Conservation (phyloP, 2,113 vertebrate genomes). For the Phrynosoma blainvillii region DNA sequence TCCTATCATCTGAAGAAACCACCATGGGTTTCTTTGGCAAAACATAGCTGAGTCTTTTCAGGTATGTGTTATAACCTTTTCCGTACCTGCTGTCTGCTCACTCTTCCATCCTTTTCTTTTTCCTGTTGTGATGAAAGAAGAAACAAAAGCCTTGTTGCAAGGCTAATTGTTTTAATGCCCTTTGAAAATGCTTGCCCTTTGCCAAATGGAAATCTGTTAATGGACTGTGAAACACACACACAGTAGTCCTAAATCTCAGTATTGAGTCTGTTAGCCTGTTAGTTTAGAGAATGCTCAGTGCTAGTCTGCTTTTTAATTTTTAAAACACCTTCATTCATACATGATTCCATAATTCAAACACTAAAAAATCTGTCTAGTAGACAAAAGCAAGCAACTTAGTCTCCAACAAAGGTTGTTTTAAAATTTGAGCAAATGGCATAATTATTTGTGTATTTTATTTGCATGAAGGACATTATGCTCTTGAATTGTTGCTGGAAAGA, state of each 20-base stretch:
- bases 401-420: too few relatives aligned
- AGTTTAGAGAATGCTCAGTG: not conserved
- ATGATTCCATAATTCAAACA: not conserved
- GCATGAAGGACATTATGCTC: not conserved
- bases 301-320: slow-evolving; percentile 25
- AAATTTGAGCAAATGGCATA: not conserved
- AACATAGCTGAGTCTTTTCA: slow-evolving; percentile 59
- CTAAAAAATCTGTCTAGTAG: not conserved
- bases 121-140: slow-evolving; percentile 40
- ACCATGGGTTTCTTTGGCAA: slow-evolving; percentile 65
- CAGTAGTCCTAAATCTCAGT: not conserved
- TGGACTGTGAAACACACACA: not conserved
- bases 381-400: not conserved
- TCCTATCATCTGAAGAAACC: slow-evolving; percentile 63
- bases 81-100: not conserved
- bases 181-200: slow-evolving; percentile 50
- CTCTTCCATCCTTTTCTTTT: slow-evolving; percentile 41
- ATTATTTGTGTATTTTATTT: not conserved
- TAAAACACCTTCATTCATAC: not conserved
- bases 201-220: slow-evolving; percentile 50
- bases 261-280: slow-evolving; percentile 18
- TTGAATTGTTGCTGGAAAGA: not conserved
- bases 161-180: slow-evolving; percentile 56
- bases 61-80: slow-evolving; percentile 35
- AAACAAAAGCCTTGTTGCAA: slow-evolving; percentile 46